A percentile compares a stretch with the other conserved stretches of the same genome.
Conservation (phyloP, 30 jellyfish, hydroid and myxozoan genomes). For the Aurelia aurita region DNA sequence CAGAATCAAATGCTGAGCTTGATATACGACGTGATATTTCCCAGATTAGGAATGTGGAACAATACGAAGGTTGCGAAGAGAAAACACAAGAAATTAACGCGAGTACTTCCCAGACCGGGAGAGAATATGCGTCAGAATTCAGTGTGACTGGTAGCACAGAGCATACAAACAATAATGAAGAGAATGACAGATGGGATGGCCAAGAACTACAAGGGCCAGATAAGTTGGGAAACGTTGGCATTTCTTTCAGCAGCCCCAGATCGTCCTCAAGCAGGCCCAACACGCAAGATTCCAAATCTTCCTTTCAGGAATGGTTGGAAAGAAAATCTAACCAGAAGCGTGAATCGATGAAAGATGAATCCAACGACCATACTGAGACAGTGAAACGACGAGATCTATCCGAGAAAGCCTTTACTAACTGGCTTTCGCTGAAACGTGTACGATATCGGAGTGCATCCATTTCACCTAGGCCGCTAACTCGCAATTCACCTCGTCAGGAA, state of each 20-base stretch:
- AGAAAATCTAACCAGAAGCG: constrained; percentile 47
- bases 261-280: neutral
- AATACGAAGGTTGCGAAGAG: no score
- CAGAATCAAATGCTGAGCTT: no score
- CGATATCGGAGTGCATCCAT: constrained; percentile 41
- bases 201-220: no score
- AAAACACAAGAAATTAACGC: no score
- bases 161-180: no score
- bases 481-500: no score
- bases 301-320: constrained; percentile 70
- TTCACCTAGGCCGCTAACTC: constrained; percentile 13
- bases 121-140: no score
- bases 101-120: no score
- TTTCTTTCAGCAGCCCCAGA: neutral
- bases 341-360: constrained; percentile 4
- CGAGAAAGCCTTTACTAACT: constrained; percentile 45
- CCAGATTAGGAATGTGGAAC: no score
- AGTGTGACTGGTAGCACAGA: no score
- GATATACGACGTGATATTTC: no score
- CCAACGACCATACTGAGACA: neutral
- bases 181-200: no score
- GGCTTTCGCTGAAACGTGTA: constrained; percentile 49
- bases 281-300: constrained; percentile 10
- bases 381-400: constrained; percentile 24
- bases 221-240: neutral